Conservation (phyloP, 2,888 invertebrate genomes). For the Brachypalpus laphriformis region DNA sequence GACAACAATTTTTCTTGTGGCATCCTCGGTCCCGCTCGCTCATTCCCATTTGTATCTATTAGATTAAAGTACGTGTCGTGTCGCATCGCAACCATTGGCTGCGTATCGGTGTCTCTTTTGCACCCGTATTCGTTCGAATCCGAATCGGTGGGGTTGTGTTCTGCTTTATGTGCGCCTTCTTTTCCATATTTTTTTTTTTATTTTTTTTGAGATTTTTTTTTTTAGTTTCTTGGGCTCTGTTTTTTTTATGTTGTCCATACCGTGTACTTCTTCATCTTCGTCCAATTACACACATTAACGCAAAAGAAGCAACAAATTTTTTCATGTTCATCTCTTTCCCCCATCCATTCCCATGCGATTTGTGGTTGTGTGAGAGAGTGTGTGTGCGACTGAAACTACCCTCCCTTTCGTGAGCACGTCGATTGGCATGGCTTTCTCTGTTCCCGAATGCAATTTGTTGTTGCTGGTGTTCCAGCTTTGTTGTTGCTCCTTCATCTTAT, state of each 20-base stretch:
- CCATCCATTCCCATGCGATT: slow-evolving; percentile 62
- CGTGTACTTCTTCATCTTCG: slow-evolving; percentile 72
- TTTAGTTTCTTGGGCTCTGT: slow-evolving; percentile 65
- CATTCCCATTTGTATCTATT: slow-evolving; percentile 82
- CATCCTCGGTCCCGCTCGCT: slow-evolving; percentile 79
- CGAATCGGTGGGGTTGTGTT: slow-evolving; percentile 67
- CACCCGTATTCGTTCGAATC: slow-evolving; percentile 44
- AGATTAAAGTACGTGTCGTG: slow-evolving; percentile 82
- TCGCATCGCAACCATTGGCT: slow-evolving; percentile 74
- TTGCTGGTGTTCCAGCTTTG: slow-evolving; percentile 49
- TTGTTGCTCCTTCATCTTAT: slow-evolving; percentile 9
- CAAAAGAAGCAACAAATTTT: slow-evolving; percentile 74
- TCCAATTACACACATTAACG: slow-evolving; percentile 74
- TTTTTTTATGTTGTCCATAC: slow-evolving; percentile 72
- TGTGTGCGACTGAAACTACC: slow-evolving; percentile 45
- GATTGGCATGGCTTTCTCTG: slow-evolving; percentile 46
- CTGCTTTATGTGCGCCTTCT: slow-evolving; percentile 72
- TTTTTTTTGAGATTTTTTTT: slow-evolving; percentile 42
- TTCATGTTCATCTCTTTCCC: slow-evolving; percentile 74
- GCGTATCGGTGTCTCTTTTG: slow-evolving; percentile 66
- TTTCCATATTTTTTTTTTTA: slow-evolving; percentile 43
- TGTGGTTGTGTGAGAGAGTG: slow-evolving; percentile 39
- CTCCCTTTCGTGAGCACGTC: slow-evolving; percentile 56
- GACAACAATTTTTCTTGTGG: slow-evolving; percentile 74
- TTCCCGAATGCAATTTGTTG: slow-evolving; percentile 57